Conservation (phyloP, 2,888 invertebrate genomes). For the Sepioteuthis lessoniana region DNA sequence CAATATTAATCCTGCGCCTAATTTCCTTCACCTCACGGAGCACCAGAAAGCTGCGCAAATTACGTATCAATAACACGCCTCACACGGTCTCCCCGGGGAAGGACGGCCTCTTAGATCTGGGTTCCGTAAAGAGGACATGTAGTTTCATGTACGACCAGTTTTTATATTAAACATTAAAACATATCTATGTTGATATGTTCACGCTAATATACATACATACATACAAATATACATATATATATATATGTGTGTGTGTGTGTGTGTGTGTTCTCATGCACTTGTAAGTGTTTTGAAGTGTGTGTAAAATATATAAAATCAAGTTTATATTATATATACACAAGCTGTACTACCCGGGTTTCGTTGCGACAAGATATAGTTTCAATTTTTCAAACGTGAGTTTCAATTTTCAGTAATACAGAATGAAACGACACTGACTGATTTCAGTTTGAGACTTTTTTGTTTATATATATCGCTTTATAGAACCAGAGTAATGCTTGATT, state of each 20-base stretch:
- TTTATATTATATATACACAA: too few relatives aligned
- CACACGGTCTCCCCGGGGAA: conserved; percentile 20
- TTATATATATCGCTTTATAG: too few relatives aligned
- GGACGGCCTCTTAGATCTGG: neutral
- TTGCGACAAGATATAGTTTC: too few relatives aligned
- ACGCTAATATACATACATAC: neutral
- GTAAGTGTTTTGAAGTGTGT: too few relatives aligned
- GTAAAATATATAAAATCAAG: too few relatives aligned
- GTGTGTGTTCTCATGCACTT: too few relatives aligned
- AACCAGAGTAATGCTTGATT: too few relatives aligned
- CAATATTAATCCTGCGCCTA: conserved; percentile 33
- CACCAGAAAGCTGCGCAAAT: neutral
- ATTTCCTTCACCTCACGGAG: neutral
- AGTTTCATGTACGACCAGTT: conserved; percentile 9
- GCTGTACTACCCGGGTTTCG: too few relatives aligned
- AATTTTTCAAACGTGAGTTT: too few relatives aligned
- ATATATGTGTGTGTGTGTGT: neutral
- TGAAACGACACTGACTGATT: too few relatives aligned
- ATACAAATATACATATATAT: conserved; percentile 33
- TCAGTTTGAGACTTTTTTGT: too few relatives aligned
- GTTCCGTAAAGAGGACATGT: conserved; percentile 11
- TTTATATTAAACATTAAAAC: conserved; percentile 7
- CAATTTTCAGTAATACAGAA: too few relatives aligned
- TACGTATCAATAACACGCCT: conserved; percentile 24
- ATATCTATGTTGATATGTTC: neutral